Conservation (phyloP, 35 echinoderm and acorn worm species). For the Ophiothrix spiculata region DNA sequence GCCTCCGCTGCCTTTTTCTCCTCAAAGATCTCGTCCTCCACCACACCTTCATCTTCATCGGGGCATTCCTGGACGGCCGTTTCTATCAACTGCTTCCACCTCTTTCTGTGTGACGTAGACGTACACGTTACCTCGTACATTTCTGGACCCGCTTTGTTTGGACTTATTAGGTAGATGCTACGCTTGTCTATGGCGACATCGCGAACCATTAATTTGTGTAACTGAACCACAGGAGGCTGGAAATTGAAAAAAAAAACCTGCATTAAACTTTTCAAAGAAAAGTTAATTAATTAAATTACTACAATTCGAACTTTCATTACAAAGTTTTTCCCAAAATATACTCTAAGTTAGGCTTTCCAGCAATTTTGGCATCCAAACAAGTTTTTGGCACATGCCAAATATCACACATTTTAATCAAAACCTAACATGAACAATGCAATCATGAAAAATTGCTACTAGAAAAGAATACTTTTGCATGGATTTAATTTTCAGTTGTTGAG, state of each 20-base stretch:
- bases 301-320: not conserved
- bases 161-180: conserved; percentile 96
- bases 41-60: conserved; percentile 52
- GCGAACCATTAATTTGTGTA: conserved; percentile 93
- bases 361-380: too few relatives aligned
- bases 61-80: conserved; percentile 78
- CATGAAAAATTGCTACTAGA: too few relatives aligned
- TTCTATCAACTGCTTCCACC: conserved; percentile 68
- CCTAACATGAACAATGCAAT: too few relatives aligned
- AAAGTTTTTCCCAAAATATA: too few relatives aligned
- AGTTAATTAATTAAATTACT: not conserved
- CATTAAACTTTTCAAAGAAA: too few relatives aligned
- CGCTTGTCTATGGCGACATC: conserved; percentile 88
- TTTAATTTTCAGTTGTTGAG: too few relatives aligned
- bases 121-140: conserved; percentile 95
- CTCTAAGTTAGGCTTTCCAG: too few relatives aligned
- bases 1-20: conserved; percentile 69
- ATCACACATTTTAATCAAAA: too few relatives aligned
- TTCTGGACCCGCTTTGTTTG: conserved; percentile 76
- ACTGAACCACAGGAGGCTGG: conserved; percentile 77
- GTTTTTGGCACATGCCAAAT: too few relatives aligned
- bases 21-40: conserved; percentile 41
- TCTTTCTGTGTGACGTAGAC: conserved; percentile 43
- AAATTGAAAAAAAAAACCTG: not conserved
- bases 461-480: too few relatives aligned